Conservation (phyloP, 2,113 vertebrate genomes). For the Coryphaenoides rupestris region DNA sequence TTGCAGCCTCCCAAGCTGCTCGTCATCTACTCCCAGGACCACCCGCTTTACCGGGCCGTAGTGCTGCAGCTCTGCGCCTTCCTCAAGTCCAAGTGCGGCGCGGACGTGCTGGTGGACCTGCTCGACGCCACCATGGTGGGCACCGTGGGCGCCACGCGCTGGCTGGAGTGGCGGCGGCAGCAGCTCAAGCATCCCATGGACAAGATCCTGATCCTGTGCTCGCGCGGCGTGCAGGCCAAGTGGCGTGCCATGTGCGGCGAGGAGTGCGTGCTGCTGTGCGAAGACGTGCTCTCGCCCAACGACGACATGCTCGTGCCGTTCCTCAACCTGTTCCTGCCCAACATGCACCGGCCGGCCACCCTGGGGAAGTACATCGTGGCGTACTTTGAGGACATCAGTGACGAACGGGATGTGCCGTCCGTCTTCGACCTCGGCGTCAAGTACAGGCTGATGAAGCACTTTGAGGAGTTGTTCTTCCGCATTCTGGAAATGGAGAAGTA, state of each 20-base stretch:
- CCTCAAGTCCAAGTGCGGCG: conserved; percentile 83
- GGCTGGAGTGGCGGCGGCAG: conserved; percentile 85
- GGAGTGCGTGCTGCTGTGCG: conserved; percentile 68
- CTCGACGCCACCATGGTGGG: conserved; percentile 80
- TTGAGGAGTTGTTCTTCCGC: conserved; percentile 90
- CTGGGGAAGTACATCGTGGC: conserved; percentile 88
- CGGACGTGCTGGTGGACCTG: conserved; percentile 85
- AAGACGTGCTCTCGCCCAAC: conserved; percentile 74
- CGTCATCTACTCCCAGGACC: conserved; percentile 90
- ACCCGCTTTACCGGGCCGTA: conserved; percentile 83
- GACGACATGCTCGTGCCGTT: conserved; percentile 89
- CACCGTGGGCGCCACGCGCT: conserved; percentile 79
- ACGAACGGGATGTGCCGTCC: conserved; percentile 79
- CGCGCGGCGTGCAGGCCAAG: conserved; percentile 85
- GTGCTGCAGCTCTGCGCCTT: conserved; percentile 90
- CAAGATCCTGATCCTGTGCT: conserved; percentile 90
- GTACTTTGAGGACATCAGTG: conserved; percentile 85
- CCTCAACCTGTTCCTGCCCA: conserved; percentile 85
- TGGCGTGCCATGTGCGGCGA: conserved; percentile 87
- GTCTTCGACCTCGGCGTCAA: conserved; percentile 80
- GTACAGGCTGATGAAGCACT: conserved; percentile 87
- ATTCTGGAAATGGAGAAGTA: conserved; percentile 90
- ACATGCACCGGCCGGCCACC: conserved; percentile 82
- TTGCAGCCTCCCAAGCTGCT: conserved; percentile 73
- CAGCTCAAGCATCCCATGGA: conserved; percentile 75